Conservation (phyloP, 1,140 invertebrate genomes). For the Oryzaephilus surinamensis region DNA sequence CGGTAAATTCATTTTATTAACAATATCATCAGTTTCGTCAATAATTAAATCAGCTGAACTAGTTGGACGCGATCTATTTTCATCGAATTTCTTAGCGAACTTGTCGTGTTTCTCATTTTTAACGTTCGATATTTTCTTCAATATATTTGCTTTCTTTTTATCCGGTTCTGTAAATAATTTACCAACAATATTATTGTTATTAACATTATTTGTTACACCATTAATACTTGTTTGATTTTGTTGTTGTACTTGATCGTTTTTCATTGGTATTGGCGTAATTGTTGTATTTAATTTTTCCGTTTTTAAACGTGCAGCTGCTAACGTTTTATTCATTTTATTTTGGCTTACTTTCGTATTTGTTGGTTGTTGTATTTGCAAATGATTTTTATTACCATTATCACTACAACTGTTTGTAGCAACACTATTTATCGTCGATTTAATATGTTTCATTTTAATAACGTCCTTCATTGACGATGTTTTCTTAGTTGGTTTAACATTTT, state of each 20-base stretch:
- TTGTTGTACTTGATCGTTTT: conserved; percentile 11
- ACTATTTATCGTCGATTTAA: conserved; percentile 7
- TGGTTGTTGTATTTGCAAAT: conserved; percentile 29
- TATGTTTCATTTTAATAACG: conserved; percentile 41
- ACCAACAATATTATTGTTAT: conserved; percentile 45
- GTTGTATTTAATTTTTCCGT: conserved; percentile 39
- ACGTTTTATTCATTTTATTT: conserved; percentile 33
- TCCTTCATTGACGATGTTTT: conserved; percentile 44
- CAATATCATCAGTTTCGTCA: conserved; percentile 33
- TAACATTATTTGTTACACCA: too few relatives aligned
- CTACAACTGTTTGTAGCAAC: conserved; percentile 2
- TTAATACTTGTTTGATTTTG: too few relatives aligned
- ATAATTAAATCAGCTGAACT: conserved; percentile 39
- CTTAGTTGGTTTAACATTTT: conserved; percentile 40
- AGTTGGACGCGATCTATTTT: conserved; percentile 38
- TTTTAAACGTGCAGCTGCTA: conserved; percentile 38
- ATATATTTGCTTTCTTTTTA: conserved; percentile 73
- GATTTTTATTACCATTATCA: conserved; percentile 12
- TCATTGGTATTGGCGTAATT: conserved; percentile 29
- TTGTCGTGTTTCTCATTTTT: conserved; percentile 48
- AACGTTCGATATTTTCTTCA: conserved; percentile 73
- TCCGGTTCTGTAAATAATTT: conserved; percentile 68
- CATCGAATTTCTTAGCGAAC: conserved; percentile 39
- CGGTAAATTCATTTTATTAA: conserved; percentile 25
- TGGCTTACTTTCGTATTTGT: conserved; percentile 32